These are phyloP conservation scores for Sebastes kiyomatsui DNA, from an alignment of 2,797 vertebrate genomes.

Conservation along the genomic window DNA sequence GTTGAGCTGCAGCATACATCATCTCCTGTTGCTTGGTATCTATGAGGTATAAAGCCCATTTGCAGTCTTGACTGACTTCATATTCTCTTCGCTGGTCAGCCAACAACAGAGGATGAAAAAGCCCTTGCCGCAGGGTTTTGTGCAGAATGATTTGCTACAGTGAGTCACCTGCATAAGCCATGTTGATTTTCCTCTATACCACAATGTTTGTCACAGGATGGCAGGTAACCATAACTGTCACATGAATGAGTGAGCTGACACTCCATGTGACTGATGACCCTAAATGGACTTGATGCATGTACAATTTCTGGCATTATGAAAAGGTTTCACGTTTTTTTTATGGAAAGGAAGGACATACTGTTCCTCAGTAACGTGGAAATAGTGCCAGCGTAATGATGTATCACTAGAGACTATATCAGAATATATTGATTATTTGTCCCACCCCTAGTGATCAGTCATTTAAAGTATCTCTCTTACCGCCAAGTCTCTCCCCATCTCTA, in stretches of 20 bases:
- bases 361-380: not conserved
- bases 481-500: conserved; percentile 12
- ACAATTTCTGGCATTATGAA: not conserved
- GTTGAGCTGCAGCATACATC: not conserved
- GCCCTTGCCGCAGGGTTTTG: not conserved
- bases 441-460: conserved; percentile 29
- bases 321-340: not conserved
- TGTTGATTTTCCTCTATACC: not conserved
- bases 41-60: not conserved
- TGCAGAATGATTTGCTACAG: not conserved
- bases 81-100: not conserved
- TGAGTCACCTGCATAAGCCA: conserved; percentile 14
- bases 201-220: conserved; percentile 9
- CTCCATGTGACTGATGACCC: not conserved
- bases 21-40: not conserved
- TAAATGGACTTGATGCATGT: not conserved
- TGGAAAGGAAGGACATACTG: not conserved
- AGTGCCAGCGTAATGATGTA: not conserved
- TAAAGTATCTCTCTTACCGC: conserved; percentile 19
- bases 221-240: conserved; percentile 1
- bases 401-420: conserved; percentile 9
- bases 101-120: not conserved
- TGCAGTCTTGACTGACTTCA: not conserved
- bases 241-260: not conserved
- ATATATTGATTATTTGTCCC: conserved; percentile 45